Conservation (phyloP, 1,140 invertebrate genomes). For the Ericerus pela region DNA sequence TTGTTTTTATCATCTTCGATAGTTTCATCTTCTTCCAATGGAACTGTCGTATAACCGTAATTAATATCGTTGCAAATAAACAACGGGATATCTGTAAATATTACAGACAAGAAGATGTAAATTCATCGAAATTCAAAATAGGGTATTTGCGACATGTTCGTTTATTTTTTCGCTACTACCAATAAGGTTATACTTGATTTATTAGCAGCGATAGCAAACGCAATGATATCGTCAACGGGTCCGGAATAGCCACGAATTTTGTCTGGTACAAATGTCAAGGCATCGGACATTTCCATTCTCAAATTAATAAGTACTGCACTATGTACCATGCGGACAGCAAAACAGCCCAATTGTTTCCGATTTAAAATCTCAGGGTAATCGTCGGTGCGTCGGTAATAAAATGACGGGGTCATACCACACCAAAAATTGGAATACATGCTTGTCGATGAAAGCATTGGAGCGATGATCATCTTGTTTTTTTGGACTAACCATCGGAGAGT, state of each 20-base stretch:
- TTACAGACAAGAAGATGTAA: constrained; percentile 17
- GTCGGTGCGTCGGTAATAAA: constrained; percentile 76
- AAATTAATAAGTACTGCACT: constrained; percentile 74
- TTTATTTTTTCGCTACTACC: too few relatives aligned
- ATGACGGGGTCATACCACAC: constrained; percentile 76
- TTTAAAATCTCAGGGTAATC: constrained; percentile 71
- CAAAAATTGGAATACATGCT: constrained; percentile 91
- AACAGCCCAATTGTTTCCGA: constrained; percentile 55
- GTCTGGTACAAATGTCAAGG: constrained; percentile 57
- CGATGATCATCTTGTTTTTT: constrained; percentile 47
- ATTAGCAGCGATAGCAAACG: constrained; percentile 76
- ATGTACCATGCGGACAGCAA: constrained; percentile 83
- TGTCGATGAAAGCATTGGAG: constrained; percentile 74
- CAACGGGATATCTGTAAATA: constrained; percentile 45
- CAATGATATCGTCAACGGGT: constrained; percentile 84
- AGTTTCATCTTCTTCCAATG: constrained; percentile 52
- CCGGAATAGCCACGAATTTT: constrained; percentile 49
- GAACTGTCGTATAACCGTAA: constrained; percentile 71
- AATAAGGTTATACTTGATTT: constrained; percentile 38
- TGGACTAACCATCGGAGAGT: constrained; percentile 52
- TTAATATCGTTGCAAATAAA: constrained; percentile 63
- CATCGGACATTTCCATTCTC: constrained; percentile 39
- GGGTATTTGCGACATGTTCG: too few relatives aligned
- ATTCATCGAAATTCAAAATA: too few relatives aligned
- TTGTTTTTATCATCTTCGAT: constrained; percentile 52